Conservation (phyloP, 1,140 invertebrate species). For the Calycopis cecrops region DNA sequence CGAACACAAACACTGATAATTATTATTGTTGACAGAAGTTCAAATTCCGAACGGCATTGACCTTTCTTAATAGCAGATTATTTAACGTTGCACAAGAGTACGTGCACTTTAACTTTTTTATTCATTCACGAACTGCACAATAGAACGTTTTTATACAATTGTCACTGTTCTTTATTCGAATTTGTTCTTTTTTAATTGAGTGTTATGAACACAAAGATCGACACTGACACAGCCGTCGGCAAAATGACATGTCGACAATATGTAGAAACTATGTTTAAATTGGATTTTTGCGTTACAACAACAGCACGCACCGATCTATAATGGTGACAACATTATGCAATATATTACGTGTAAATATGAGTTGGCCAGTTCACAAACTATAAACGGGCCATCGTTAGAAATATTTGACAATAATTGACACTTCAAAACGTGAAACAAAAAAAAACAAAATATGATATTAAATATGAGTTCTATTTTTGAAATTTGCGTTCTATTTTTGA, state of each 20-base stretch:
- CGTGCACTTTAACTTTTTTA: background rate
- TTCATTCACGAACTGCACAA: no score
- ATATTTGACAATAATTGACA: background rate
- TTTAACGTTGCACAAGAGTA: background rate
- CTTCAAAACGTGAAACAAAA: background rate
- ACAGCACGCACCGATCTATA: constrained; percentile 38
- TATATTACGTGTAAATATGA: constrained; percentile 18
- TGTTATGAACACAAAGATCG: constrained; percentile 22
- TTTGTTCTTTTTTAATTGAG: constrained; percentile 1
- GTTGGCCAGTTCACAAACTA: background rate
- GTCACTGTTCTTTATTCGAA: constrained; percentile 15
- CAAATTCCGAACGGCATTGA: background rate
- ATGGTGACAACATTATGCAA: constrained; percentile 32
- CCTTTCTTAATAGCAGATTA: background rate
- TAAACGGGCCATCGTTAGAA: constrained; percentile 6
- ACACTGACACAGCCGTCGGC: constrained; percentile 42
- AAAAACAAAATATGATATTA: background rate
- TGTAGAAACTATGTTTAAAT: constrained; percentile 67
- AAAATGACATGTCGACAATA: constrained; percentile 58
- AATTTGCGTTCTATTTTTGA: background rate
- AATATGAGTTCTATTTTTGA: background rate
- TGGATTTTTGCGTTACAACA: constrained; percentile 50
- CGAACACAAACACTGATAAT: background rate
- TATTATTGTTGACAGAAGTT: constrained; percentile 1
- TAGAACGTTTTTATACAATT: background rate